phyloP scores from a whole-genome alignment of 1,140 invertebrate species.

The Prorops nasuta region DNA sequence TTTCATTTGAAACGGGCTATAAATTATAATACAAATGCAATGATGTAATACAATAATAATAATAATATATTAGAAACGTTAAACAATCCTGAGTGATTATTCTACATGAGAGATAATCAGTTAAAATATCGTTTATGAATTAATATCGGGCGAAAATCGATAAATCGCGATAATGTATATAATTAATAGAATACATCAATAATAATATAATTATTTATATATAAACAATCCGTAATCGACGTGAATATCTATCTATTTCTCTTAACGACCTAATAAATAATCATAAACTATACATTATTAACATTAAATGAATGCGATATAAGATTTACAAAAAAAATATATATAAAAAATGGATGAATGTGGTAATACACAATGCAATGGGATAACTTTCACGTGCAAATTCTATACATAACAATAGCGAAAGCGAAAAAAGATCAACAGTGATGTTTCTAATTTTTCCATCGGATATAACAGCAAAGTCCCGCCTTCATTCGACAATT shows the following conservation, averaged over 20 bases:
- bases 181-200: conserved; percentile 46
- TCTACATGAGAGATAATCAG: conserved; percentile 48
- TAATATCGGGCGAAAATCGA: conserved; percentile 21
- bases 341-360: conserved; percentile 20
- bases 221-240: conserved; percentile 41
- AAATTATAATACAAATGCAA: conserved; percentile 54
- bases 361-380: conserved; percentile 39
- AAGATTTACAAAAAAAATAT: conserved; percentile 22
- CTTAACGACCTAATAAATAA: conserved; percentile 38
- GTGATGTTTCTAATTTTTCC: too few species aligned
- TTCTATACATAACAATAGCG: conserved; percentile 44
- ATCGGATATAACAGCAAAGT: too few species aligned
- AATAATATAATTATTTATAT: conserved; percentile 36
- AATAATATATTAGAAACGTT: conserved; percentile 52
- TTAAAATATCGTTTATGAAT: conserved; percentile 28
- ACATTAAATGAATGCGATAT: conserved; percentile 45
- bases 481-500: too few species aligned
- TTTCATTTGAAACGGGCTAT: conserved; percentile 53
- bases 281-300: conserved; percentile 53
- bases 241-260: conserved; percentile 42
- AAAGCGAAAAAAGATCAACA: conserved; percentile 33
- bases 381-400: conserved; percentile 36
- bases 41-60: too few species aligned
- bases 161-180: conserved; percentile 39
- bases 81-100: conserved; percentile 54